Evolutionary conservation across 2,113 vertebrate species (phyloP), one percentile per base, ranked within the genome.

Genomic region (Bettongia penicillata): DNA sequence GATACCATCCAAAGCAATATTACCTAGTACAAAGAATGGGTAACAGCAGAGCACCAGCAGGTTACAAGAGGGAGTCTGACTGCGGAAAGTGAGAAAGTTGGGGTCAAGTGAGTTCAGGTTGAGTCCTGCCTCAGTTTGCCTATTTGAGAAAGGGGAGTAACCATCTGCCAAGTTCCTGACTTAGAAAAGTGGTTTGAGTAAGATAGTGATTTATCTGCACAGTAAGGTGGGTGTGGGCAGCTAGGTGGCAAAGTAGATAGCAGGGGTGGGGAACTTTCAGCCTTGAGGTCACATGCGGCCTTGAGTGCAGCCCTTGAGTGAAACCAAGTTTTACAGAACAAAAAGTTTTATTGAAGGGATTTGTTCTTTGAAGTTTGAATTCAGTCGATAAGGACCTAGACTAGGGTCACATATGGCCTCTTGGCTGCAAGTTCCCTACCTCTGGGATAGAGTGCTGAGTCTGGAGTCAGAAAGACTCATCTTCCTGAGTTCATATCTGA

Each of bases 121-220:
- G 25, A n/a, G n/a, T 8, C 53, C 92, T 92, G 95, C 93, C 92
- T 68, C 90, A 47, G 89, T 93, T 91, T 92, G 47, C 92, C 77
- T 68, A 90, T 26, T 93, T 95, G 28, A 92, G 55, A 96, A 68
- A 91, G 11, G 47, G 57, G 31, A 1, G 2, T 51, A 53, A 48
- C 7, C 31, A 53, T 47, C 51, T 24, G 16, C 49, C 51, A 92
- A 3, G 8, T 90, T 94, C 49, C 92, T 53, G 50, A 28, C 89
- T 94, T 53, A 24, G 51, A 61, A 37, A 47, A 49, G 37, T 8
- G 0, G 28, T 93, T 37, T 68, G 31, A 68, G 61, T 37, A 68
- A 68, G 3, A 31, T 68, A 37, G 31, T 14, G 61, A 68, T 37
- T 37, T 68, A 68, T 68, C 31, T 68, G 31, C 61, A 37, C 37